Percentiles rank a stretch among this genome's conserved stretches.
phyloP scores from a whole-genome alignment of 1,140 invertebrate genomes.

The Cherax destructor region DNA sequence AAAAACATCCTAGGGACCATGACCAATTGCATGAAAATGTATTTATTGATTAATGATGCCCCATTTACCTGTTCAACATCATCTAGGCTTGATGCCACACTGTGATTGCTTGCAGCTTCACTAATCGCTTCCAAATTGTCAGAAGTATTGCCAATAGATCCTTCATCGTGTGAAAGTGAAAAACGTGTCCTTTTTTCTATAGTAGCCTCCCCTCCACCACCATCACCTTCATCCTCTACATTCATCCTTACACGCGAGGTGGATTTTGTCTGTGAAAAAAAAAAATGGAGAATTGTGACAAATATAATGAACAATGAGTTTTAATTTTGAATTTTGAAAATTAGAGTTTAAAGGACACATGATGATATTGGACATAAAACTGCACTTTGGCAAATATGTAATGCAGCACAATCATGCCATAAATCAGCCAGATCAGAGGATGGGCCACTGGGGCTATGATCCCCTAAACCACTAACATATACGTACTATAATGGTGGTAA shows the following conservation, averaged over 20 bases:
- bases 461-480: too few species aligned
- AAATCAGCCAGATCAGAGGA: too few species aligned
- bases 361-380: too few species aligned
- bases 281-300: conserved; percentile 72
- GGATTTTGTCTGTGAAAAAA: conserved; percentile 73
- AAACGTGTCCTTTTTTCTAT: conserved; percentile 77
- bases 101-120: conserved; percentile 95
- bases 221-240: conserved; percentile 71
- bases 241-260: conserved; percentile 73
- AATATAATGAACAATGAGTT: not conserved
- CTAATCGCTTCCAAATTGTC: conserved; percentile 96
- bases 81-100: conserved; percentile 93
- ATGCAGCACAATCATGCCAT: too few species aligned
- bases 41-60: too few species aligned
- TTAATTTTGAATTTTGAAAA: not conserved
- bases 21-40: too few species aligned
- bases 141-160: conserved; percentile 89
- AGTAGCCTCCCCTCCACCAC: conserved; percentile 70
- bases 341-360: not conserved
- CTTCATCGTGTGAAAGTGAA: conserved; percentile 92
- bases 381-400: too few species aligned
- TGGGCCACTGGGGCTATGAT: too few species aligned
- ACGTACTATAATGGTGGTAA: too few species aligned
- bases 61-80: conserved; percentile 77
- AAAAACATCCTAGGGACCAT: too few species aligned